Base-by-base conservation (phyloP, 2,888 invertebrate species). In the Hydrotaea diabolus region DNA sequence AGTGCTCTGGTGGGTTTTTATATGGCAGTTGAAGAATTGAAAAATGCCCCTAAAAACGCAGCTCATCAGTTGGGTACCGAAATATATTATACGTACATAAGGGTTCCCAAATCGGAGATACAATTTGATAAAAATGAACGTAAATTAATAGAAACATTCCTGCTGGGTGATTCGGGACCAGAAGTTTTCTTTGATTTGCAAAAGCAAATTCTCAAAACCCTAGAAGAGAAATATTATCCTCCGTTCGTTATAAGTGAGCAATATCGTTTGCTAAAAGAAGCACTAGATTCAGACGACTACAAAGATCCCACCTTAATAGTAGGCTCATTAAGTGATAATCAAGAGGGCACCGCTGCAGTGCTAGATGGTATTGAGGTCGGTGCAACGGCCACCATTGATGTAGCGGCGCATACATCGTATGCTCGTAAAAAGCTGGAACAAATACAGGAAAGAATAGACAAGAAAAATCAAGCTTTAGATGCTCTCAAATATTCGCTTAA, bases 1-100 rank as follows among this genome's bases (percentile, higher is more conserved):
- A 96, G 97, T 90, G 96, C 96, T n/a, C 92, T 97, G 77, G 95
- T 98, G 8, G 96, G 97, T 0, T 98, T 96, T 90, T 98, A 97
- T 95, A 95, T 94, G 88, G 96, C 96, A 0, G 97, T 97, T 0
- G 97, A 98, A 89, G 97, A 97, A 91, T 92, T 98, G 85, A 94
- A 96, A 86, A 94, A 94, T 79, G 94, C 96, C n/a, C 95, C 95
- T 66, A 94, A 96, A 87, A 95, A 95, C 83, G 94, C 94, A 87
- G 96, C 96, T 94, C 97, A 98, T 92, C 96, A 97, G 89, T 93
- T 97, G 36, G 98, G 96, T 11, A 96, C 97, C n/a, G 97, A 98
- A 92, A 96, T 98, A 89, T 98, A 97, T 93, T 97, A 97, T 90
- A 97, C 96, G 3, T 97, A 96, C 89, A 96, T 98, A 83, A 94